phyloP scores from a whole-genome alignment of 53 echinoderm and acorn worm genomes.

The Hippasteria phrygiana region DNA sequence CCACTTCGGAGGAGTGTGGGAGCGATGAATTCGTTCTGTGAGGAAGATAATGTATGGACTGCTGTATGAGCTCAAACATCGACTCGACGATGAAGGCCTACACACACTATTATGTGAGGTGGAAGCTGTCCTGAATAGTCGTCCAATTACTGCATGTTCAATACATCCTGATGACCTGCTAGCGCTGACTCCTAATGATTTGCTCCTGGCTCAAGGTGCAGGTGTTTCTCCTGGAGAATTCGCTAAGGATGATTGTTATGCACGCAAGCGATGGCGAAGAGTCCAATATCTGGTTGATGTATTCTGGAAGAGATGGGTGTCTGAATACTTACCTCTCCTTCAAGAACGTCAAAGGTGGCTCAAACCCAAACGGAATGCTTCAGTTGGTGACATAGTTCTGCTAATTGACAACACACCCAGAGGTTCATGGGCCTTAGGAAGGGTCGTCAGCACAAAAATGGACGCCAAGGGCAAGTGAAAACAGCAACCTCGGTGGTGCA shows the following conservation, averaged over 20 bases:
- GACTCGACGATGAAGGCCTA: constrained; percentile 51
- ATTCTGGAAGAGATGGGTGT: constrained; percentile 69
- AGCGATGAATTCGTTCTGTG: constrained; percentile 67
- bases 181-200: constrained; percentile 40
- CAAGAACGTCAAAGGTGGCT: constrained; percentile 65
- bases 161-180: constrained; percentile 28
- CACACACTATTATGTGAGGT: constrained; percentile 58
- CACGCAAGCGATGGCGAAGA: constrained; percentile 61
- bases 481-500: constrained; percentile 19
- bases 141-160: constrained; percentile 68
- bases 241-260: constrained; percentile 56
- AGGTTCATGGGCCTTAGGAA: constrained; percentile 43
- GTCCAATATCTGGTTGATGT: constrained; percentile 68
- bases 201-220: constrained; percentile 31
- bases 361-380: constrained; percentile 44
- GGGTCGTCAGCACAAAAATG: constrained; percentile 3
- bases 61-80: constrained; percentile 30
- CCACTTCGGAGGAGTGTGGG: constrained; percentile 82
- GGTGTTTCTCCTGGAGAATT: constrained; percentile 29
- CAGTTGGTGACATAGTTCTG: constrained; percentile 64
- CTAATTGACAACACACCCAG: constrained; percentile 47
- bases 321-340: constrained; percentile 64
- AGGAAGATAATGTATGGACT: constrained; percentile 73
- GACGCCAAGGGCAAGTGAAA: constrained; percentile 13
- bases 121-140: constrained; percentile 68